Base-by-base conservation (phyloP, 1,140 invertebrate genomes). In the Drusus annulatus region DNA sequence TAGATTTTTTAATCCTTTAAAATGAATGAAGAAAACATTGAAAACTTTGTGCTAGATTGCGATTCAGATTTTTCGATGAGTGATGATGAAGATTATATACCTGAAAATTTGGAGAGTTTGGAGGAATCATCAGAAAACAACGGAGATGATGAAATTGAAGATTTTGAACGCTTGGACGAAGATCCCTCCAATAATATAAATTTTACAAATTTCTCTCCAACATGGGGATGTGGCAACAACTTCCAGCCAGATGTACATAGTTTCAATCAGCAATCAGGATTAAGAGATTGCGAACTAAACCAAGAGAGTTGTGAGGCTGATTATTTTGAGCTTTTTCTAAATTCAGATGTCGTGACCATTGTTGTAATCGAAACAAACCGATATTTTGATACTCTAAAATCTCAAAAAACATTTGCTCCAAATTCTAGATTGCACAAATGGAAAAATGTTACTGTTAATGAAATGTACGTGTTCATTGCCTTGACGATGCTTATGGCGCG, bases 401-500 rank as follows among this genome's bases (percentile, higher is more conserved):
- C 60, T 8, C 5, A 5, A 62, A 62, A 62, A 62, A 25, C 15
- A 21, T 62, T 62, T 62, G n/a, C 60, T 25, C 60, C 17, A 23
- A 17, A 62, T 23, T 62, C 60, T 23, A 17, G 23, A 25, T 23
- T 62, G 60, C 17, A 62, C 25, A 62, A 62, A 21, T 62, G 60
- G 60, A 62, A 28, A 28, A 28, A 28, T 28, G 25, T 28, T 28
- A 28, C 25, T 28, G 25, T 28, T 28, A 28, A 28, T 21, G 60
- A 62, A 62, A 62, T 62, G 15, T 21, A 23, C 15, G 7, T 25
- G 25, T 62, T 62, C 25, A 23, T 62, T 15, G 19, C 60, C n/a
- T 23, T 62, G 60, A 23, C 17, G n/a, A 62, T 62, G 60, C 60
- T 62, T 62, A 62, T 62, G 60, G 60, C 25, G 19, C n/a, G 15